Percentiles rank a stretch among this genome's conserved stretches.
Evolutionary conservation across 2,888 invertebrate genomes (phyloP).

Genomic region (Nomada flava): DNA sequence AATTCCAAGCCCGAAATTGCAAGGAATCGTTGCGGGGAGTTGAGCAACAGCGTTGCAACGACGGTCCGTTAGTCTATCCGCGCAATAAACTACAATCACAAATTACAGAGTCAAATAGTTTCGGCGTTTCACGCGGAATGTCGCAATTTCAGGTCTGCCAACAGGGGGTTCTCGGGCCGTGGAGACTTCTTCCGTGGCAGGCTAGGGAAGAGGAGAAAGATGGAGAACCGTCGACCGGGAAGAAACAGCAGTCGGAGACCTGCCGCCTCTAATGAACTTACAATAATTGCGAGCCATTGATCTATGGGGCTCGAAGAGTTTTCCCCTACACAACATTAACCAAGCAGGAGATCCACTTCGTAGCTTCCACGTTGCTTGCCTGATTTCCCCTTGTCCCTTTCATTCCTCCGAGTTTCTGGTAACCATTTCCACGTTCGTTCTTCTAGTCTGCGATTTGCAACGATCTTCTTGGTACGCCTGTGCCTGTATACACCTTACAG

Average conservation of each 20-base stretch:
- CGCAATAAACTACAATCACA: conserved; percentile 84
- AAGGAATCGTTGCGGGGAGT: conserved; percentile 70
- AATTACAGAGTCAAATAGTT: conserved; percentile 84
- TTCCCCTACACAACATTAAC: conserved; percentile 77
- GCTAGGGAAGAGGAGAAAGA: conserved; percentile 54
- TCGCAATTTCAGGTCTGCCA: conserved; percentile 82
- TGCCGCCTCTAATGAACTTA: conserved; percentile 83
- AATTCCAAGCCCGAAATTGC: conserved; percentile 72
- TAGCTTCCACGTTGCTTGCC: conserved; percentile 33
- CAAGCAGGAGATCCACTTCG: conserved; percentile 63
- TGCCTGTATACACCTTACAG: background rate
- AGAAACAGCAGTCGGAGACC: conserved; percentile 65
- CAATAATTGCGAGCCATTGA: conserved; percentile 84
- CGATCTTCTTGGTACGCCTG: background rate
- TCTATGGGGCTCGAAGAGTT: conserved; percentile 82
- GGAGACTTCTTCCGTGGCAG: conserved; percentile 74
- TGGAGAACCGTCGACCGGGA: conserved; percentile 56
- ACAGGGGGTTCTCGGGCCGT: conserved; percentile 69
- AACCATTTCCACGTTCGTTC: background rate
- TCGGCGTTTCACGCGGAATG: conserved; percentile 84
- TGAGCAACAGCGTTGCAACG: conserved; percentile 69
- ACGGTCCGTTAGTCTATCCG: conserved; percentile 80
- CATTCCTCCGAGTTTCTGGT: background rate
- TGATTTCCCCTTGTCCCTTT: conserved; percentile 21
- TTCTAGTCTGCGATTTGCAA: background rate